Evolutionary conservation across 2,888 invertebrate species (phyloP), one percentile per base, ranked within the genome.

Genomic region (Lithophane socia): DNA sequence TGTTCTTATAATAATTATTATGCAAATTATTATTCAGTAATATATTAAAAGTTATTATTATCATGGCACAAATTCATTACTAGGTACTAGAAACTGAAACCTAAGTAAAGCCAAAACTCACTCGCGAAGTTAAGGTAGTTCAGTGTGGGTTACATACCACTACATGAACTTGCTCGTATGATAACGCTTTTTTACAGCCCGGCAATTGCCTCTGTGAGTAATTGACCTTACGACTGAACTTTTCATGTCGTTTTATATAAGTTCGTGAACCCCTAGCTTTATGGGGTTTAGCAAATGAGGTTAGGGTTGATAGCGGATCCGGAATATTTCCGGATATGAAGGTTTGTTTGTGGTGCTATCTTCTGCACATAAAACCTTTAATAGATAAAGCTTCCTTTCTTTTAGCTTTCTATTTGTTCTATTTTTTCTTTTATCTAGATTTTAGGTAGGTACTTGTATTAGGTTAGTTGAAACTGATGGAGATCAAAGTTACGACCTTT

Each of bases 141-240:
- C n/a, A n/a, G n/a, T n/a, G n/a, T n/a, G n/a, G n/a, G n/a, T n/a
- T n/a, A n/a, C n/a, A n/a, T n/a, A n/a, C n/a, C n/a, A n/a, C n/a
- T n/a, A n/a, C n/a, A n/a, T n/a, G 37, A 69, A 85, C 63, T 72
- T 66, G 66, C 52, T 78, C 49, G 49, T 75, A 72, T 73, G 64
- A 73, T 68, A 77, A 63, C 49, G 64, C 18, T 75, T 42, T 73
- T 47, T 49, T 58, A 61, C 29, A 56, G n/a, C 42, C 64, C 18
- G 47, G 8, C 42, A 29, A 61, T 60, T 64, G 29, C 60, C 21
- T 29, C 7, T 3, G 42, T 65, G 16, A 21, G 56, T 37, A 56
- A 49, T 83, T 67, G 79, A 63, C 66, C 79, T 83, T 73, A 83
- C 54, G 52, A 13, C 66, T 61, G 37, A 52, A 52, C 21, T 52